Percentiles rank a stretch among this genome's conserved stretches.
These are phyloP conservation scores for Lytechinus pictus DNA, from an alignment of 35 echinoderm and acorn worm genomes.

Conservation along the genomic window DNA sequence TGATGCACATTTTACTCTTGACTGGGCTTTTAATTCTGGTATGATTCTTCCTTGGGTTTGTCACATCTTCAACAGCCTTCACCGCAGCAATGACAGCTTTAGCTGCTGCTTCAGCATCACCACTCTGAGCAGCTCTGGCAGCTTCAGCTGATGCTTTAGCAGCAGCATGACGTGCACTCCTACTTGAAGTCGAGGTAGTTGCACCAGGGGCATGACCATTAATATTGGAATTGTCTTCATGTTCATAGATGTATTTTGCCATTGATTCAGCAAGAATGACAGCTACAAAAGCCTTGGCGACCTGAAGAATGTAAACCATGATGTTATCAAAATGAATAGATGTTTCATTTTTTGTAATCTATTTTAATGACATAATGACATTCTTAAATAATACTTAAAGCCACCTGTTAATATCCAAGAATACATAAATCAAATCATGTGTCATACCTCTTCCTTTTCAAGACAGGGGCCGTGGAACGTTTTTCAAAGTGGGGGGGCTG, in stretches of 20 bases:
- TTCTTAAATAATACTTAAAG: too few relatives aligned
- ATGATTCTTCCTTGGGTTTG: not conserved
- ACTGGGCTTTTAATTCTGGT: constrained; percentile 56
- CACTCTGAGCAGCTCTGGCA: constrained; percentile 75
- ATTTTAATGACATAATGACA: too few relatives aligned
- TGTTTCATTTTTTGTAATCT: too few relatives aligned
- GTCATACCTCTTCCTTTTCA: too few relatives aligned
- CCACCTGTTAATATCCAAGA: too few relatives aligned
- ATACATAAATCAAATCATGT: too few relatives aligned
- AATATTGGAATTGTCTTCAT: not conserved
- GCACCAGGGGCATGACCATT: constrained; percentile 14
- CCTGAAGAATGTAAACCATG: constrained; percentile 49
- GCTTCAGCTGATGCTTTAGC: constrained; percentile 71
- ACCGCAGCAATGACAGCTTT: constrained; percentile 70
- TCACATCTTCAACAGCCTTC: constrained; percentile 62
- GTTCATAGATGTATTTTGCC: constrained; percentile 63
- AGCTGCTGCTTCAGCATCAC: constrained; percentile 74
- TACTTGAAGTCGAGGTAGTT: not conserved
- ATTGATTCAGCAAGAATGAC: constrained; percentile 73
- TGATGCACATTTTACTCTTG: constrained; percentile 74
- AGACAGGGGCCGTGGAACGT: too few relatives aligned
- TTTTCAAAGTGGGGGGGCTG: too few relatives aligned
- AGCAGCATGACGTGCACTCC: constrained; percentile 58
- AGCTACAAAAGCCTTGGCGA: constrained; percentile 76
- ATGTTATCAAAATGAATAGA: not conserved